These are phyloP conservation scores for Coelopa pilipes DNA, from an alignment of 2,888 invertebrate species.

Conservation along the genomic window DNA sequence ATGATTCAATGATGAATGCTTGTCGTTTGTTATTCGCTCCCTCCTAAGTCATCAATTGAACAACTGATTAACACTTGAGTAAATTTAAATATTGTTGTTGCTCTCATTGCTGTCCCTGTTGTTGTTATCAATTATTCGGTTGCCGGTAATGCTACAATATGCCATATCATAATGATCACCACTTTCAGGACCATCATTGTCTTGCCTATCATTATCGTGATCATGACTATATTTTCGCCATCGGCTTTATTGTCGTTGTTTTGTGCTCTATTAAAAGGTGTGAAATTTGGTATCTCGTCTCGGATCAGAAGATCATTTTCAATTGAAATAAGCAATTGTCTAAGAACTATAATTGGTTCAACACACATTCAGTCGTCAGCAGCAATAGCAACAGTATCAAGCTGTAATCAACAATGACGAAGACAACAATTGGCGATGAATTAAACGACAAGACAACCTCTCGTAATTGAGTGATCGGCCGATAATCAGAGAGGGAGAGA, in stretches of 20 bases:
- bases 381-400: too few species aligned
- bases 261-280: too few species aligned
- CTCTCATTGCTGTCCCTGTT: neutral
- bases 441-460: neutral
- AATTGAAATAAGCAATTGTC: neutral
- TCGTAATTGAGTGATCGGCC: neutral
- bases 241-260: neutral
- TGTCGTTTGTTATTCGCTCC: constrained; percentile 1
- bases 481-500: too few species aligned
- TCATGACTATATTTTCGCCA: neutral
- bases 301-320: neutral
- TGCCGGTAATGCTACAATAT: too few species aligned
- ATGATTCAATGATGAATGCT: neutral
- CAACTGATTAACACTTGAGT: constrained; percentile 28
- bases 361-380: too few species aligned
- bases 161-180: too few species aligned
- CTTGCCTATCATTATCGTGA: constrained; percentile 1
- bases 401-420: neutral
- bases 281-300: neutral
- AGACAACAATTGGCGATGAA: neutral
- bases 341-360: neutral
- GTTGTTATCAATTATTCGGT: neutral
- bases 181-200: too few species aligned
- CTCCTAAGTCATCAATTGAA: constrained; percentile 13
- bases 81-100: constrained; percentile 13